phyloP scores from a whole-genome alignment of 2,888 invertebrate species.

The Cerceris ruficornis region DNA sequence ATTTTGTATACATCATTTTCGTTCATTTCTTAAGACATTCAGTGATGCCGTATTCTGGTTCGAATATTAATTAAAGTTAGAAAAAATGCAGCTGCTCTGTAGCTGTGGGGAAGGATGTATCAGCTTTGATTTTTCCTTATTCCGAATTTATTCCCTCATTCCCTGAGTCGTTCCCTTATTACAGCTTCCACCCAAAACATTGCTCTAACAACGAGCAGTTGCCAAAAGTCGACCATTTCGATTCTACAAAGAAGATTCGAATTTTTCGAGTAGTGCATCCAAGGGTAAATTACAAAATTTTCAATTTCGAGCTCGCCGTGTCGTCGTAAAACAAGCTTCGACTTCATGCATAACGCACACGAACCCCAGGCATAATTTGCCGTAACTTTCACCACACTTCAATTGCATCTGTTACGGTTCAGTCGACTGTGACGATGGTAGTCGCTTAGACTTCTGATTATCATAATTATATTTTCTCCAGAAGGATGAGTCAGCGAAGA shows the following conservation, averaged over 20 bases:
- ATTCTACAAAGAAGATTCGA: neutral
- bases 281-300: no score
- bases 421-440: slow-evolving; percentile 28
- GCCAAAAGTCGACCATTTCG: neutral
- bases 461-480: slow-evolving; percentile 62
- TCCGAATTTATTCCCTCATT: no score
- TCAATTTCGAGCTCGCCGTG: neutral
- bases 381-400: slow-evolving; percentile 27
- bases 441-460: slow-evolving; percentile 51
- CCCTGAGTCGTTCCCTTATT: no score
- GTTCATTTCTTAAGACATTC: no score
- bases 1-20: no score
- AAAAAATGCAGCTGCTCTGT: no score
- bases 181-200: neutral
- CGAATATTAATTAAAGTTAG: no score
- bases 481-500: slow-evolving; percentile 53
- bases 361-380: slow-evolving; percentile 6
- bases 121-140: no score
- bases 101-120: no score
- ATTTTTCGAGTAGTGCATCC: neutral
- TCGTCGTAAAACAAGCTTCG: slow-evolving; percentile 12
- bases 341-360: slow-evolving; percentile 18
- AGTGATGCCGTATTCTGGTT: no score
- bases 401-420: slow-evolving; percentile 47
- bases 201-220: neutral